Evolutionary conservation across 37 sponge, comb jelly and placozoan genomes (phyloP), one percentile per base, ranked within the genome.

Genomic region (Aplysina aerophoba): DNA sequence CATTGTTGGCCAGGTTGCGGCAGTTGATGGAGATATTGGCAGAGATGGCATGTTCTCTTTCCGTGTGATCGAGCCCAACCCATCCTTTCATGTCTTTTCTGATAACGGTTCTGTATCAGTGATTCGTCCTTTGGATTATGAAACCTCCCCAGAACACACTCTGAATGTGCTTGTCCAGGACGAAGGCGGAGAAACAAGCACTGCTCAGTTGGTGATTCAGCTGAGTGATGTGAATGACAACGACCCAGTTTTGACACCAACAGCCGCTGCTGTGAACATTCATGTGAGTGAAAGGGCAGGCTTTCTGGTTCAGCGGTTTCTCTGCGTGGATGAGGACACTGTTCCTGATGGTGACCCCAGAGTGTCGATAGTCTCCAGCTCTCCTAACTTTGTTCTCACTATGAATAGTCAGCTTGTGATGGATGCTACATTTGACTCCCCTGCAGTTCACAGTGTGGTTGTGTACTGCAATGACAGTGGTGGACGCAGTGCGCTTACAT

Each of bases 11-110:
- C 28, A 15, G 20, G 86, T 93, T 20, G 27, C 14, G 14, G 94
- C 94, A 0, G 64, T 73, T 1, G 94, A 93, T 88, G 40, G 27
- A 14, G 94, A 93, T 65, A 53, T 39, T 56, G 94, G 91, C 14
- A 79, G 15, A 24, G 83, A 93, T 24, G 91, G 94, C 15, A 19
- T 64, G 28, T 25, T 93, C 13, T 59, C 72, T 3, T 93, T 88
- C 63, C 30, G 86, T 1, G 75, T 90, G 0, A 35, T 57, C 41
- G 88, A 87, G 24, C 87, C 83, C 33, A 88, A 81, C 17, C 73
- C 85, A 0, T 72, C 81, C 0, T 85, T 93, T 25, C 84, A 80
- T 53, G 82, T 93, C 3, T 63, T 87, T 30, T 85, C 90, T 53
- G n/a, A 36, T 0, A 22, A 84, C 0, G 94, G 94, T 19, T 60